Evolutionary conservation across 2,113 vertebrate species (phyloP), one percentile per base, ranked within the genome.

Genomic region (Tautogolabrus adspersus): DNA sequence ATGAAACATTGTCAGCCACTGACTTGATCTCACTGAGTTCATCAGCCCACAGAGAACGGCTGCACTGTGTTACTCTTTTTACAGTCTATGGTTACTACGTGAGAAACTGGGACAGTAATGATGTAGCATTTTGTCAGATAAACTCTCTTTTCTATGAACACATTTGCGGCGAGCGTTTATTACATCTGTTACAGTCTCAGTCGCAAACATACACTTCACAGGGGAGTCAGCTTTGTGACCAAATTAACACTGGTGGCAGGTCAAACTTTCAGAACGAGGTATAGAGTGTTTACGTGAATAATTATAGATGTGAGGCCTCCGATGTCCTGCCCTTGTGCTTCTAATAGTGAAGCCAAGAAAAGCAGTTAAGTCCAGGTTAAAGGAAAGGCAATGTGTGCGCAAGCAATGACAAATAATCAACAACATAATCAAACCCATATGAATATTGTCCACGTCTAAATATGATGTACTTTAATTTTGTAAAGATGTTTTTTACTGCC

Each of bases 281-380:
- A 67, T 54, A 55, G 44, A 42, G 66, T 75, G 84, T 84, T 87
- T 78, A 87, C 26, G 12, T 87, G 73, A 75, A 79, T 58, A 75
- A 76, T 86, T 85, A 81, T 76, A 89, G 84, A 84, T 16, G 26
- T 21, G 55, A 65, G 23, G 55, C 72, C 63, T 79, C 68, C 66
- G 69, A 37, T 10, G 15, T 75, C 13, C 34, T 78, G 81, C 52
- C 78, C 38, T 84, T 75, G 55, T 30, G 54, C 21, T 63, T 68
- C 46, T 49, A 54, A 79, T 18, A 51, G 51, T 54, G 38, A 15
- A 60, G 66, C 66, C 23, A 56, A 65, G 66, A 52, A 34, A 65
- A 66, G 54, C 23, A 22, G 51, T 18, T 34, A 57, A 68, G 56
- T 55, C 22, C 26, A 19, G 55, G 57, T 83, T 30, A 47, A 72